These are phyloP conservation scores for Drosophila seclusa DNA, from an alignment of 2,888 invertebrate species.

Conservation along the genomic window DNA sequence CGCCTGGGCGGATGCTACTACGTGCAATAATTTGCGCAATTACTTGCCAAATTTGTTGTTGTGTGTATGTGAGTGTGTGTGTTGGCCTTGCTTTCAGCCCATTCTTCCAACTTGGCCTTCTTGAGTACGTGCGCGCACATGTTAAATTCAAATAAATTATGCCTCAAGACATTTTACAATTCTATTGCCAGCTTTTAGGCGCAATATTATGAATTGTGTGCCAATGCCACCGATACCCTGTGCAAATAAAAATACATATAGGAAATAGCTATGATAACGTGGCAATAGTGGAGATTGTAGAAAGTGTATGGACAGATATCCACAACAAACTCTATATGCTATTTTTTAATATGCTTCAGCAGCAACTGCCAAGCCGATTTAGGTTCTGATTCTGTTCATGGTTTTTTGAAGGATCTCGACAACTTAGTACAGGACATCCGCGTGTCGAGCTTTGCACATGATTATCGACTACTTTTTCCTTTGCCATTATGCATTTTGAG, in stretches of 20 bases:
- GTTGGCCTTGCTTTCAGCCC: constrained; percentile 13
- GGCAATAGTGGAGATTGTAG: background rate
- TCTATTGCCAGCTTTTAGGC: constrained; percentile 71
- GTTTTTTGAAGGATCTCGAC: background rate
- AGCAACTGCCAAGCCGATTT: no score
- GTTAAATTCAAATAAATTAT: constrained; percentile 76
- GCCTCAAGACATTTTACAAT: constrained; percentile 70
- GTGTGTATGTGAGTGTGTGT: background rate
- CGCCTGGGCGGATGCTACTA: constrained; percentile 69
- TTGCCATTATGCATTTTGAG: constrained; percentile 72
- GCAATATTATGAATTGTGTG: constrained; percentile 51
- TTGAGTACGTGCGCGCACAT: constrained; percentile 52
- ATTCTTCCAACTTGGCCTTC: constrained; percentile 12
- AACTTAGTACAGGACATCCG: background rate
- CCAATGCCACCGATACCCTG: constrained; percentile 28
- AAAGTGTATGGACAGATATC: background rate
- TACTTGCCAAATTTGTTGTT: constrained; percentile 69
- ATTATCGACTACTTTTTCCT: constrained; percentile 1
- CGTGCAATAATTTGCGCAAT: constrained; percentile 79
- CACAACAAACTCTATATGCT: no score
- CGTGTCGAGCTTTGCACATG: background rate
- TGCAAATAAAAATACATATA: background rate
- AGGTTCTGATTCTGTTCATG: no score
- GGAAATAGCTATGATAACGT: background rate
- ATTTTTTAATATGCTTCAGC: no score